Conservation (phyloP, 2,888 invertebrate species). For the Cephus spinipes region DNA sequence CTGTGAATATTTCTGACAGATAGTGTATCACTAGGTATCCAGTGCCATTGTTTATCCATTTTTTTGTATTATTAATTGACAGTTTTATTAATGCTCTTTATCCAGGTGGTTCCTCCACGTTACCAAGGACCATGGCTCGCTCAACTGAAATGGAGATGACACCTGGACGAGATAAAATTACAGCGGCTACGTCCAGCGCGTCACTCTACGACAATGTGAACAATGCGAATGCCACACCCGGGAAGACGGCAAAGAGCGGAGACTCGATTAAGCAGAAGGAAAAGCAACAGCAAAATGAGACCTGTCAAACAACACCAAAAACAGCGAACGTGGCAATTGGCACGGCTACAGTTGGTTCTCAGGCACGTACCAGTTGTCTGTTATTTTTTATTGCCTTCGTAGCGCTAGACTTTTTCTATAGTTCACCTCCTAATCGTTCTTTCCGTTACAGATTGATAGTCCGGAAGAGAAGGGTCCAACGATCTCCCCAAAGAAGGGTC, state of each 20-base stretch:
- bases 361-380: conserved; percentile 55
- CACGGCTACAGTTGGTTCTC: conserved; percentile 69
- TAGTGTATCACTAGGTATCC: neutral
- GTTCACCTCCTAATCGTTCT: neutral
- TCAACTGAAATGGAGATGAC: conserved; percentile 77
- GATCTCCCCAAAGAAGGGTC: conserved; percentile 66
- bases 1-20: neutral
- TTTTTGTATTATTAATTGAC: neutral
- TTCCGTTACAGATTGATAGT: conserved; percentile 54
- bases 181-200: conserved; percentile 88
- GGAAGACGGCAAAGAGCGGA: conserved; percentile 46
- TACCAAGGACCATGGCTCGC: conserved; percentile 80
- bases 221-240: conserved; percentile 53
- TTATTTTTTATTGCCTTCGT: neutral
- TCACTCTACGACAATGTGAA: conserved; percentile 88
- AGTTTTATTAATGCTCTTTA: neutral
- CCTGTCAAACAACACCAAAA: conserved; percentile 64
- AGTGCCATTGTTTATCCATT: neutral
- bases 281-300: conserved; percentile 65
- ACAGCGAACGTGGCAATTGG: conserved; percentile 61
- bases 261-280: conserved; percentile 65
- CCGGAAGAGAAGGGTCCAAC: conserved; percentile 66
- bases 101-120: conserved; percentile 78
- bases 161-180: conserved; percentile 75
- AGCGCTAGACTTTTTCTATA: neutral